Evolutionary conservation across 2,888 invertebrate genomes (phyloP).

Genomic region (Megalurothrips usitatus): DNA sequence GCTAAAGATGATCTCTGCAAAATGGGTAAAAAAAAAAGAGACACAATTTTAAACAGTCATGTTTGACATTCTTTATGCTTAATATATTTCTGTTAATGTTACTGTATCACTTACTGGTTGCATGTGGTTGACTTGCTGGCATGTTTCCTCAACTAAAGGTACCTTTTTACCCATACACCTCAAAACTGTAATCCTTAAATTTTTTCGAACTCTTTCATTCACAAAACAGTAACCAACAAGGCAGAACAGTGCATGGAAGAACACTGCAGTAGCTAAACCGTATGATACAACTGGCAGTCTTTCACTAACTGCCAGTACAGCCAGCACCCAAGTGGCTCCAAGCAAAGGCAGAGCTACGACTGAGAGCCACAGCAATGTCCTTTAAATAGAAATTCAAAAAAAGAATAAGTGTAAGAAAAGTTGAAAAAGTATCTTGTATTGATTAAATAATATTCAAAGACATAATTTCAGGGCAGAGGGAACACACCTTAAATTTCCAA

Average conservation of each 20-base stretch:
- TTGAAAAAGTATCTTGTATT: constrained; percentile 31
- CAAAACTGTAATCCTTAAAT: constrained; percentile 63
- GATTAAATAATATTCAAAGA: constrained; percentile 9
- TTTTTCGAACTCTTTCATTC: constrained; percentile 77
- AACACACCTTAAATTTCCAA: constrained; percentile 62
- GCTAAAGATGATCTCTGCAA: constrained; percentile 71
- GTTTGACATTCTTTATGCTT: not conserved
- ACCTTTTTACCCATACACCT: constrained; percentile 77
- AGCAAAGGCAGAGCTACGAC: constrained; percentile 80
- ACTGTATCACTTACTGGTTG: constrained; percentile 33
- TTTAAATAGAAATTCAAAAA: constrained; percentile 42
- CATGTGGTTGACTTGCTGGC: constrained; percentile 53
- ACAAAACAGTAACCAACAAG: constrained; percentile 82
- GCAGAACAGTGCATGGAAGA: constrained; percentile 76
- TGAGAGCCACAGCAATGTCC: constrained; percentile 80
- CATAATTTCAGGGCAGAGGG: constrained; percentile 28
- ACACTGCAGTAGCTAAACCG: constrained; percentile 69
- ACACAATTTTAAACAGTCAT: not conserved
- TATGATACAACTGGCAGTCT: constrained; percentile 68
- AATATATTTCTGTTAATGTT: not conserved
- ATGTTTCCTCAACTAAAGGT: constrained; percentile 70
- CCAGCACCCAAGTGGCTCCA: constrained; percentile 81
- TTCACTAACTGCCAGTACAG: constrained; percentile 71
- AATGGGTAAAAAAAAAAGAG: constrained; percentile 28
- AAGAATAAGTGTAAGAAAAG: constrained; percentile 34